These are phyloP conservation scores for Dicranocentrus wangi DNA, from an alignment of 2,888 invertebrate genomes.

Conservation along the genomic window DNA sequence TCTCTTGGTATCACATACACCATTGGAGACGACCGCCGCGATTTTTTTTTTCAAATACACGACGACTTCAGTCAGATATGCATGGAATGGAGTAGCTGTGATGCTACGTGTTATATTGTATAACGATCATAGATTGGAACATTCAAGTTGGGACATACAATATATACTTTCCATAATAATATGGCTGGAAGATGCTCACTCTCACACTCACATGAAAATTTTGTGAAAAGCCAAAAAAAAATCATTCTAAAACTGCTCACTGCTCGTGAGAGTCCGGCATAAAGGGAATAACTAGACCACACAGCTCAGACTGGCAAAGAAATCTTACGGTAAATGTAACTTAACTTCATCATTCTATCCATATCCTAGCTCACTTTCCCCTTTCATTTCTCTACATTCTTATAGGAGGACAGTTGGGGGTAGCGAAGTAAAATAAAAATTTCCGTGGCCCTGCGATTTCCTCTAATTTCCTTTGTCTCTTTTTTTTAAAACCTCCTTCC, in stretches of 20 bases:
- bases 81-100: background rate
- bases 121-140: constrained; percentile 38
- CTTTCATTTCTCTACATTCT: too few species aligned
- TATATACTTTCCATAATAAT: constrained; percentile 20
- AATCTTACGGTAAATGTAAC: too few species aligned
- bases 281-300: too few species aligned
- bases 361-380: too few species aligned
- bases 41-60: too few species aligned
- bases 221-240: constrained; percentile 25
- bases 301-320: too few species aligned
- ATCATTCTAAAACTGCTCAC: constrained; percentile 7
- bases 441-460: constrained; percentile 41
- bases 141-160: background rate
- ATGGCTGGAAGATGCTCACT: background rate
- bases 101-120: too few species aligned
- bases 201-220: constrained; percentile 26
- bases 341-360: too few species aligned
- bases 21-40: background rate
- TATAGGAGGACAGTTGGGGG: too few species aligned
- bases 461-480: constrained; percentile 58
- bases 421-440: too few species aligned
- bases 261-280: too few species aligned
- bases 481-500: constrained; percentile 45
- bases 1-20: constrained; percentile 22
- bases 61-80: background rate